Evolutionary conservation across 2,113 vertebrate species (phyloP).

Genomic region (Cyprinodon brontotheroides): DNA sequence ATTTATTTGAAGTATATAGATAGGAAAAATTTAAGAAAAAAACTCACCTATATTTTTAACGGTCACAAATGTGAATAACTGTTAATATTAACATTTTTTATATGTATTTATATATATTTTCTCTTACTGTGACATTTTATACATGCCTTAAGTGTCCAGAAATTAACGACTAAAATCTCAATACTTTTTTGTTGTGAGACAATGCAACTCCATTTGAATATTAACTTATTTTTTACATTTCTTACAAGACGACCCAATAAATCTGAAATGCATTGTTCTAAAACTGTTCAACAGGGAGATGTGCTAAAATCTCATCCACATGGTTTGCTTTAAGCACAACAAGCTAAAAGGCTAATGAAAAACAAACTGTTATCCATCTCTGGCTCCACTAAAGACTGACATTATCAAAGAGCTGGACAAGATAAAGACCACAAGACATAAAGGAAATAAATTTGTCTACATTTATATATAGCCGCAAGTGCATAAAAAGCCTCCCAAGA

Average conservation of each 20-base stretch:
- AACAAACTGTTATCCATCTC: conserved; percentile 12
- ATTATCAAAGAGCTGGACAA: conserved; percentile 7
- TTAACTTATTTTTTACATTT: neutral
- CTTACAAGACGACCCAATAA: neutral
- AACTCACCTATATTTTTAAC: neutral
- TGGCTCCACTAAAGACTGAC: conserved; percentile 13
- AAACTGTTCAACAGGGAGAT: neutral
- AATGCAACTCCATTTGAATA: neutral
- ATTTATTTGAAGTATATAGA: neutral
- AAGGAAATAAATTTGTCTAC: conserved; percentile 21
- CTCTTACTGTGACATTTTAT: neutral
- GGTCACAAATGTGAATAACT: neutral
- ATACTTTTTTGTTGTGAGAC: neutral
- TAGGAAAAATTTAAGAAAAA: neutral
- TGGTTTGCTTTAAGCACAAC: conserved; percentile 6
- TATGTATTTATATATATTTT: neutral
- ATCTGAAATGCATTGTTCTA: neutral
- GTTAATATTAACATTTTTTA: neutral
- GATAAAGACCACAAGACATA: conserved; percentile 14
- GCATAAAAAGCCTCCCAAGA: conserved; percentile 40
- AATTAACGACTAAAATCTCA: neutral
- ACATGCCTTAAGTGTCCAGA: neutral
- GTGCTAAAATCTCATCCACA: neutral
- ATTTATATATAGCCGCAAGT: conserved; percentile 40
- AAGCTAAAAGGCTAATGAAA: conserved; percentile 29